Base-by-base conservation (phyloP, 1,140 invertebrate species). In the Augochlora pura region DNA sequence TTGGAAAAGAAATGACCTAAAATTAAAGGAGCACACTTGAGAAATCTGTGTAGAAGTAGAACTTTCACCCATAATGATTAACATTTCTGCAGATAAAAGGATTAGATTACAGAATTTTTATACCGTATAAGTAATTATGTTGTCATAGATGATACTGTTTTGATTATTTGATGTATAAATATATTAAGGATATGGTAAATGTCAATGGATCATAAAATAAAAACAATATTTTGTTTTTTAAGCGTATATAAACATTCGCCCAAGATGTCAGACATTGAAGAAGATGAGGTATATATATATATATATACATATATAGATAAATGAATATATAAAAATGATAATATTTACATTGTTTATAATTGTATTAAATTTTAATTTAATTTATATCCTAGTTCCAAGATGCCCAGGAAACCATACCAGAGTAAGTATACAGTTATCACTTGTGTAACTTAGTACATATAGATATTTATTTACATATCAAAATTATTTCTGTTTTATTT, bases 401-500 rank as follows among this genome's bases (percentile, higher is more conserved):
- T 88, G 92, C 92, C 52, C 90, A 90, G 59, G 92, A 93, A 74
- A 81, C 81, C n/a, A 59, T 91, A 42, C 72, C 87, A n/a, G 69
- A 81, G 90, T 91, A 82, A 46, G 84, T 86, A 83, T 86, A 86
- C 1, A 32, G 54, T 57, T n/a, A n/a, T n/a, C n/a, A 59, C 38
- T 60, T 10, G 57, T 49, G 59, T 63, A 7, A 0, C 23, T 63
- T 0, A 0, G 25, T 12, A 27, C 27, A 67, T 57, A 72, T 88
- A 87, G 85, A 75, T 63, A 63, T 62, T 25, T 54, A 7, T 14
- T 46, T n/a, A 2, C 32, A 23, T 65, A 14, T 27, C 16, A 27
- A 25, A n/a, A 23, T 46, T 32, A 46, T 16, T 94, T 96, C 88
- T 95, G 96, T 84, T 98, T 98, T 91, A 96, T 98, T 86, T 84